Base-by-base conservation (phyloP, 2,888 invertebrate species). In the Strigamia maritima region DNA sequence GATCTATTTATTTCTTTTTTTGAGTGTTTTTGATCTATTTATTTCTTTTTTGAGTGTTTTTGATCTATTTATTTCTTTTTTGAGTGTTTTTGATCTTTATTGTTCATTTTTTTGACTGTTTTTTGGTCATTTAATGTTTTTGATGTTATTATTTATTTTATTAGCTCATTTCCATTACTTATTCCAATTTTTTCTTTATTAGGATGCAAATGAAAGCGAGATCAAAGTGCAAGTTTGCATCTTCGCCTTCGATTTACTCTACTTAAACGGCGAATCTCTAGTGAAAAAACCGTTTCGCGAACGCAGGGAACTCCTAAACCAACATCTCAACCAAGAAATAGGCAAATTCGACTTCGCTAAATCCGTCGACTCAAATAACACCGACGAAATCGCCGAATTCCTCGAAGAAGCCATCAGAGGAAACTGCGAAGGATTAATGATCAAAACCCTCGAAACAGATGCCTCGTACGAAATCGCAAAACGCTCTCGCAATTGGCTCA, bases 371-470 rank as follows among this genome's bases (percentile, higher is more conserved):
- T 94, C 96, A 7, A 89, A 88, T 77, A 91, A 91, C 79, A 92
- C 93, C 85, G 98, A 99, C 84, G 94, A 96, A 85, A 95, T 99
- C 79, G 93, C 95, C 86, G 92, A 92, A 83, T 97, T 98, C 87
- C 88, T 99, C 79, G 97, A 98, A 79, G 95, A 95, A 84, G 93
- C 98, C 4, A 91, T 99, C 79, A 94, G 94, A 89, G 93, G 93
- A 79, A 96, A 97, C 85, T 99, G 99, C 87, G 99, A 99, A 88
- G 99, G 99, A 0, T 89, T 99, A 79, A 99, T 99, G 98, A 95
- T 99, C 8, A 99, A 99, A 89, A 95, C 97, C 0, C 87, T 99
- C 77, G 90, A 92, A 82, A 91, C 91, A 38, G 92, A 94, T 83
- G 95, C 98, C 0, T 93, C 94, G 0, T 99, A 99, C 87, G 98